phyloP scores from a whole-genome alignment of 2,888 invertebrate species.

The Sarcophaga carnaria region DNA sequence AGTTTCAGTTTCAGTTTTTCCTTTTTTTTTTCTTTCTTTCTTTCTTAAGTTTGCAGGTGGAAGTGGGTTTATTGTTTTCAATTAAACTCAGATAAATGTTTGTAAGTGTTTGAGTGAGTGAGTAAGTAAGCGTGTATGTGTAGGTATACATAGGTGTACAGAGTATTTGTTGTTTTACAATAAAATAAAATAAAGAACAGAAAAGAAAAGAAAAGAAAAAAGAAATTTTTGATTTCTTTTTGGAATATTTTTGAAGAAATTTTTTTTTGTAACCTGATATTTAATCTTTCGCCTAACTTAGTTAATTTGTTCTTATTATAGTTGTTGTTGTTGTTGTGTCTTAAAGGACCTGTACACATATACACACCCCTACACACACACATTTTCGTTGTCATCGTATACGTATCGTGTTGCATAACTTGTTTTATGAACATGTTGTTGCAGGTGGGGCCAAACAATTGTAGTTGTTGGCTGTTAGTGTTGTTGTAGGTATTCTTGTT shows the following conservation, averaged over 20 bases:
- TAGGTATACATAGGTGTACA: no score
- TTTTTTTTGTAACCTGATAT: conserved; percentile 39
- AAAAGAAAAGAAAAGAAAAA: no score
- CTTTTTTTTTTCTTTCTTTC: no score
- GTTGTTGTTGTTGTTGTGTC: background rate
- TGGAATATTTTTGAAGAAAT: conserved; percentile 19
- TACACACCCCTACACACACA: background rate
- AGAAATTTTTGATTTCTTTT: background rate
- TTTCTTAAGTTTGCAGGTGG: no score
- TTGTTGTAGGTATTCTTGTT: background rate
- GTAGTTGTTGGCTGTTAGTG: background rate
- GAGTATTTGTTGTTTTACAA: no score
- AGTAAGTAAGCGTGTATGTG: no score
- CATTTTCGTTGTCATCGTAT: no score
- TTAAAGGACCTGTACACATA: background rate
- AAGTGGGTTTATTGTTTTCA: no score
- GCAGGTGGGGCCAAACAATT: background rate
- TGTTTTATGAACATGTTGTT: conserved; percentile 11
- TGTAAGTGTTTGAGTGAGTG: no score
- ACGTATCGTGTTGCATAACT: conserved; percentile 25
- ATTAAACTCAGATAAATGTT: no score
- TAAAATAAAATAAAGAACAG: no score
- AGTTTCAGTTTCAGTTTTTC: no score
- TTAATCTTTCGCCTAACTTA: conserved; percentile 43
- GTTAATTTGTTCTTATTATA: conserved; percentile 28